Conservation (phyloP, 2,888 invertebrate species). For the Coelogynopora nodosa region DNA sequence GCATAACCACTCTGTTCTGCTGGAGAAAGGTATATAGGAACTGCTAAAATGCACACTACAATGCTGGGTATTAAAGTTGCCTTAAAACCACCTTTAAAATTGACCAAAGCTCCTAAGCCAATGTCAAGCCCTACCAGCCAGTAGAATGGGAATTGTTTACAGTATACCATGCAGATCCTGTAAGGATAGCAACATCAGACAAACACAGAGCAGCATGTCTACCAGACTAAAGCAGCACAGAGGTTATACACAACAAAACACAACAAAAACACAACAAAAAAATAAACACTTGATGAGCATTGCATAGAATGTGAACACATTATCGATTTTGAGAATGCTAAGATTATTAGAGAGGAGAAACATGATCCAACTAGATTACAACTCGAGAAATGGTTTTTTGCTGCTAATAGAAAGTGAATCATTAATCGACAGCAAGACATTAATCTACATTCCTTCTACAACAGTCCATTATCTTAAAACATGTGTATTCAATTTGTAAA, state of each 20-base stretch:
- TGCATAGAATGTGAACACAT: not conserved
- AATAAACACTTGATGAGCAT: not conserved
- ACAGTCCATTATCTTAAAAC: not conserved
- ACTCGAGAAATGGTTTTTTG: not conserved
- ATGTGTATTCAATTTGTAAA: not conserved
- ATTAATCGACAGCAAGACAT: not conserved
- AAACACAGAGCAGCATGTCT: not conserved
- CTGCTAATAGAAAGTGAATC: not conserved
- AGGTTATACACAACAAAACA: not conserved
- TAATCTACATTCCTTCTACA: not conserved
- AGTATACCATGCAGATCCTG: not conserved
- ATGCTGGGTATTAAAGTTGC: not conserved
- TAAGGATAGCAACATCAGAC: not conserved
- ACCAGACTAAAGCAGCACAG: not conserved
- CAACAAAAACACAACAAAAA: not conserved
- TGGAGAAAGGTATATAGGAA: not conserved
- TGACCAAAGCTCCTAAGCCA: not conserved
- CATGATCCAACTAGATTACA: not conserved
- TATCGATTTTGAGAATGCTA: not conserved
- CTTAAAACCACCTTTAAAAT: not conserved
- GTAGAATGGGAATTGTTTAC: not conserved
- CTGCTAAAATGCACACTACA: not conserved
- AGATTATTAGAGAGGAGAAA: not conserved
- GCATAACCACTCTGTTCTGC: not conserved
- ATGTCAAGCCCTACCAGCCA: not conserved